Evolutionary conservation across 2,888 invertebrate species (phyloP).

Genomic region (Dyspetes luteomarginatus): DNA sequence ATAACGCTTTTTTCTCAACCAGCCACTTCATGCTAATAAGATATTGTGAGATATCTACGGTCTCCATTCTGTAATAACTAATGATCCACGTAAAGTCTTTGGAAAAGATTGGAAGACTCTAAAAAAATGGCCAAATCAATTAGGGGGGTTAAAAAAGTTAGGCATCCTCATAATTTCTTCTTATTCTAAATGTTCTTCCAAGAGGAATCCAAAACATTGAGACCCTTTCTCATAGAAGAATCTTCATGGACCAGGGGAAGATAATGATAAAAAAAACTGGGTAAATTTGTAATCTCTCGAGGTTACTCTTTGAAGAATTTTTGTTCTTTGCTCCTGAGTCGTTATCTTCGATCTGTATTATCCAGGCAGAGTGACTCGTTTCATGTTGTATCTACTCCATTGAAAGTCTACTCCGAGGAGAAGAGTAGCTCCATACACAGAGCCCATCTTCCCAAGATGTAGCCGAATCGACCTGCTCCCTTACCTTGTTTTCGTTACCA

Average conservation of each 20-base stretch:
- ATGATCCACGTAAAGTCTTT: too few relatives aligned
- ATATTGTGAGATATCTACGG: too few relatives aligned
- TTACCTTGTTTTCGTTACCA: constrained; percentile 46
- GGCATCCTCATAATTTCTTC: too few relatives aligned
- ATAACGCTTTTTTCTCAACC: too few relatives aligned
- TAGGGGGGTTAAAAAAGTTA: too few relatives aligned
- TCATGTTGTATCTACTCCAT: constrained; percentile 20
- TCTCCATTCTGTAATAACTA: too few relatives aligned
- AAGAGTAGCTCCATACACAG: neutral
- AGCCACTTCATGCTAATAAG: too few relatives aligned
- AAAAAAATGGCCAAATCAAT: too few relatives aligned
- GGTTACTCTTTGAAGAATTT: neutral
- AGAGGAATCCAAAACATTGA: too few relatives aligned
- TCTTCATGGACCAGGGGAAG: neutral
- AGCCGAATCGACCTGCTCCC: constrained; percentile 14
- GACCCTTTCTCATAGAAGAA: neutral
- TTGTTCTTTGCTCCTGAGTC: constrained; percentile 17
- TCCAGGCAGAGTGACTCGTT: constrained; percentile 5
- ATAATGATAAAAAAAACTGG: neutral
- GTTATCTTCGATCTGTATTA: constrained; percentile 26
- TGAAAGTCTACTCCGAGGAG: constrained; percentile 14
- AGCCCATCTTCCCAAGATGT: neutral
- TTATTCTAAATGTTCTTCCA: too few relatives aligned
- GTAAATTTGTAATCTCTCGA: neutral
- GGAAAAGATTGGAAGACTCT: too few relatives aligned